Percentiles rank a stretch among this genome's conserved stretches.
Evolutionary conservation across 2,888 invertebrate species (phyloP).

Genomic region (Eristalis arbustorum): DNA sequence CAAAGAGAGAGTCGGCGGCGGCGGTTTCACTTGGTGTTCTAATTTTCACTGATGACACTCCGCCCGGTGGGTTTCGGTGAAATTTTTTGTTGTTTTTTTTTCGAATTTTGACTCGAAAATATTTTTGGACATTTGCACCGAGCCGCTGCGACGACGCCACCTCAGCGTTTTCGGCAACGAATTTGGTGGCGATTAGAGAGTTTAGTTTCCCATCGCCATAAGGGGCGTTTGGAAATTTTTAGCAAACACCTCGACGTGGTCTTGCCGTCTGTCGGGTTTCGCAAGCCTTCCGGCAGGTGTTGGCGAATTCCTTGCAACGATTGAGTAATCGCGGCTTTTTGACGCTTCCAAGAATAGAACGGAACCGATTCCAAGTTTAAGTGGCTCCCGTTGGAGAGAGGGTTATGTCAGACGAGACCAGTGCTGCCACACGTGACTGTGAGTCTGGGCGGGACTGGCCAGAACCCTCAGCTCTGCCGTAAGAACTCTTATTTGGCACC

Average conservation of each 20-base stretch:
- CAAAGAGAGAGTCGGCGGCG: slow-evolving; percentile 52
- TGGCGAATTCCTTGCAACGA: background rate
- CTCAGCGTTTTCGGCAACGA: slow-evolving; percentile 41
- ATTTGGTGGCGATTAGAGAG: slow-evolving; percentile 61
- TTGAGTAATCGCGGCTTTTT: slow-evolving; percentile 23
- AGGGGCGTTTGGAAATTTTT: slow-evolving; percentile 15
- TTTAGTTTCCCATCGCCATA: slow-evolving; percentile 55
- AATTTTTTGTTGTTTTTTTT: slow-evolving; percentile 9
- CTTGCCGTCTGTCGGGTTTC: background rate
- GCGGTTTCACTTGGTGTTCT: slow-evolving; percentile 67
- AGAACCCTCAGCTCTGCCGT: background rate
- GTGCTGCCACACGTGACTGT: slow-evolving; percentile 13
- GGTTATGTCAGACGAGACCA: slow-evolving; percentile 36
- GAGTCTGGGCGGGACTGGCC: background rate
- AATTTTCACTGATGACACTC: slow-evolving; percentile 60
- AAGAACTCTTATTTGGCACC: background rate
- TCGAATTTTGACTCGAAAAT: background rate
- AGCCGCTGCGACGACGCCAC: background rate
- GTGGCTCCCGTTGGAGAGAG: background rate
- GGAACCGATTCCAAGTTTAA: slow-evolving; percentile 14
- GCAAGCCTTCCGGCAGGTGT: slow-evolving; percentile 59
- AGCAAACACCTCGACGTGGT: background rate
- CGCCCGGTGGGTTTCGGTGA: slow-evolving; percentile 23
- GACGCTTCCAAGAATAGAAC: slow-evolving; percentile 24
- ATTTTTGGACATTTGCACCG: slow-evolving; percentile 16